Conservation (phyloP, 1,140 invertebrate species). For the Drosophila grimshawi region DNA sequence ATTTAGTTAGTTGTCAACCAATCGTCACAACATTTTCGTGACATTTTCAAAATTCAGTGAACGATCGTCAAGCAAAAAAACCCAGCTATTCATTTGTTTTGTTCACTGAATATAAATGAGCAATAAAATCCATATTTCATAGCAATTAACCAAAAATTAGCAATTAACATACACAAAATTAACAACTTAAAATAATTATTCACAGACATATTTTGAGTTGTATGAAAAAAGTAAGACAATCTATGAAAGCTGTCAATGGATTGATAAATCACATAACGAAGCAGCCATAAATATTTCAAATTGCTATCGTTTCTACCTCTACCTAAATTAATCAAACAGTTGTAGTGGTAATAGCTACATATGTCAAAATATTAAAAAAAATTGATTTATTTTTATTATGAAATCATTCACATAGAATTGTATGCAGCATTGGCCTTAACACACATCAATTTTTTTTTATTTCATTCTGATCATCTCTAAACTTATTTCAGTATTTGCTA, state of each 20-base stretch:
- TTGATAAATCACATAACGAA: no score
- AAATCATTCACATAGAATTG: no score
- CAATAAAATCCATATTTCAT: not conserved
- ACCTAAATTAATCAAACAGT: no score
- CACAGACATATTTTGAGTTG: not conserved
- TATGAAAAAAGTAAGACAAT: not conserved
- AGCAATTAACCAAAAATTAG: slow-evolving; percentile 1
- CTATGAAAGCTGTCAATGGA: no score
- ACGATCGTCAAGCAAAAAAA: not conserved
- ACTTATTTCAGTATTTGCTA: not conserved
- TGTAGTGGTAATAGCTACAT: no score
- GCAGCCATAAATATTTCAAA: no score
- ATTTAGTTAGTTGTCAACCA: not conserved
- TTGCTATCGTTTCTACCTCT: no score
- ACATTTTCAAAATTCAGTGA: slow-evolving; percentile 26
- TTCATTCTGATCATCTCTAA: no score
- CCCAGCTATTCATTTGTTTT: not conserved
- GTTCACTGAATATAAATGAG: not conserved
- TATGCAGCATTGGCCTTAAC: no score
- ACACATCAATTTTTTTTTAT: no score
- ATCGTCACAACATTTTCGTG: slow-evolving; percentile 19
- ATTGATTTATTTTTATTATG: no score
- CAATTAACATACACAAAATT: not conserved
- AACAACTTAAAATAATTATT: slow-evolving; percentile 1
- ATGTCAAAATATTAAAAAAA: no score